Evolutionary conservation across 1,140 invertebrate species (phyloP).

Genomic region (Ruditapes philippinarum): DNA sequence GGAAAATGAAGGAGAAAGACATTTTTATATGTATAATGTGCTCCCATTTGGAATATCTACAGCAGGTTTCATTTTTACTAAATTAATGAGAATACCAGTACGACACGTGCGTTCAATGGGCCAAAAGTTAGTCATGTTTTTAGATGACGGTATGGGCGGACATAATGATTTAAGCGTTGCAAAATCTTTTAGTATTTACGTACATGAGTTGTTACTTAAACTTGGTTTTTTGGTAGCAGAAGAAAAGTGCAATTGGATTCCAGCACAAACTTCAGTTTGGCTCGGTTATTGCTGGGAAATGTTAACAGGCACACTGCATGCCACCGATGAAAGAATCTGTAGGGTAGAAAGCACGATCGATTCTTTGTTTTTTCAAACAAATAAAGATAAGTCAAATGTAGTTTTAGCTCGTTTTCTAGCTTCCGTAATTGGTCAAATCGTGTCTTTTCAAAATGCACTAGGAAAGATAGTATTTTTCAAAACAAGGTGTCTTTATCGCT

Average conservation of each 20-base stretch:
- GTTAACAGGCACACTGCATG: background rate
- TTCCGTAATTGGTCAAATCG: conserved; percentile 37
- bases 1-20: background rate
- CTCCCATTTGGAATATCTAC: conserved; percentile 4
- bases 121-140: conserved; percentile 49
- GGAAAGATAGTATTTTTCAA: conserved; percentile 8
- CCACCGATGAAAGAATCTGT: background rate
- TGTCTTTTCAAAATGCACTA: conserved; percentile 32
- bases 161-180: background rate
- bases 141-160: conserved; percentile 67
- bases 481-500: conserved; percentile 45
- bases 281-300: background rate
- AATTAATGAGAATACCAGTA: background rate
- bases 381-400: background rate
- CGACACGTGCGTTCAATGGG: conserved; percentile 35
- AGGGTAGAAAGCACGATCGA: conserved; percentile 24
- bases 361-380: background rate
- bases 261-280: background rate
- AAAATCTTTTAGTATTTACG: background rate
- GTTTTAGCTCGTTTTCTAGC: background rate
- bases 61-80: conserved; percentile 15
- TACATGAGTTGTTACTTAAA: conserved; percentile 3
- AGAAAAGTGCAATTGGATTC: conserved; percentile 1
- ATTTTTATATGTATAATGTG: conserved; percentile 35
- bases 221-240: conserved; percentile 33